Conservation (phyloP, 1,140 invertebrate species). For the Archivesica marissinica region DNA sequence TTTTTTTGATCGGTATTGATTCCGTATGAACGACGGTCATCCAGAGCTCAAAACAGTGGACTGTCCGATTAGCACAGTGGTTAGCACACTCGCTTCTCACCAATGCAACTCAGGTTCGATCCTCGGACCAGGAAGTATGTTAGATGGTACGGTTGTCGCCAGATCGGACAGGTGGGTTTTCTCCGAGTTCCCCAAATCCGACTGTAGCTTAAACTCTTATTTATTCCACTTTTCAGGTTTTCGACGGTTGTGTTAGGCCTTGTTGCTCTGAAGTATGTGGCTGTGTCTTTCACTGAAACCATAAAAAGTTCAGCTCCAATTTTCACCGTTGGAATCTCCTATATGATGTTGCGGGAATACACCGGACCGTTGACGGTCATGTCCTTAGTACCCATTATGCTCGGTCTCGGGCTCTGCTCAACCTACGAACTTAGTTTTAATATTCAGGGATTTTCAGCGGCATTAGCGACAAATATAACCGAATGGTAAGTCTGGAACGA, state of each 20-base stretch:
- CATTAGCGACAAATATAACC: slow-evolving; percentile 92
- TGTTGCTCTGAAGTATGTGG: slow-evolving; percentile 92
- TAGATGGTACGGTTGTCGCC: too few relatives aligned
- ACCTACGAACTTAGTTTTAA: slow-evolving; percentile 93
- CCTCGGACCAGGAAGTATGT: too few relatives aligned
- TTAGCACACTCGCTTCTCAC: too few relatives aligned
- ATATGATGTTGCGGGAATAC: slow-evolving; percentile 87
- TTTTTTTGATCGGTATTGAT: too few relatives aligned
- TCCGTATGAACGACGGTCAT: too few relatives aligned
- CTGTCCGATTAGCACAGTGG: too few relatives aligned
- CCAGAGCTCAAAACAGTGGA: too few relatives aligned
- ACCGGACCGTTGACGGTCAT: slow-evolving; percentile 91
- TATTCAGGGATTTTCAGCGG: slow-evolving; percentile 90
- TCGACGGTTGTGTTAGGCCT: slow-evolving; percentile 90
- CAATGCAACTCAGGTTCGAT: too few relatives aligned
- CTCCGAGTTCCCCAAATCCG: too few relatives aligned
- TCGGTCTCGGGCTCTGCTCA: slow-evolving; percentile 92
- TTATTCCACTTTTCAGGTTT: slow-evolving; percentile 86
- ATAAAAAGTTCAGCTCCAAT: slow-evolving; percentile 94
- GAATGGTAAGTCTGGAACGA: slow-evolving; percentile 87
- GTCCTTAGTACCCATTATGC: slow-evolving; percentile 93
- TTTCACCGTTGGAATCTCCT: slow-evolving; percentile 92
- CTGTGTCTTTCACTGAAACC: slow-evolving; percentile 94
- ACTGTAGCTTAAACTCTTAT: neutral
- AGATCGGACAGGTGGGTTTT: too few relatives aligned